Percentiles rank a stretch among this genome's conserved stretches.
These are phyloP conservation scores for Panulirus ornatus DNA, from an alignment of 1,140 invertebrate genomes.

Conservation along the genomic window DNA sequence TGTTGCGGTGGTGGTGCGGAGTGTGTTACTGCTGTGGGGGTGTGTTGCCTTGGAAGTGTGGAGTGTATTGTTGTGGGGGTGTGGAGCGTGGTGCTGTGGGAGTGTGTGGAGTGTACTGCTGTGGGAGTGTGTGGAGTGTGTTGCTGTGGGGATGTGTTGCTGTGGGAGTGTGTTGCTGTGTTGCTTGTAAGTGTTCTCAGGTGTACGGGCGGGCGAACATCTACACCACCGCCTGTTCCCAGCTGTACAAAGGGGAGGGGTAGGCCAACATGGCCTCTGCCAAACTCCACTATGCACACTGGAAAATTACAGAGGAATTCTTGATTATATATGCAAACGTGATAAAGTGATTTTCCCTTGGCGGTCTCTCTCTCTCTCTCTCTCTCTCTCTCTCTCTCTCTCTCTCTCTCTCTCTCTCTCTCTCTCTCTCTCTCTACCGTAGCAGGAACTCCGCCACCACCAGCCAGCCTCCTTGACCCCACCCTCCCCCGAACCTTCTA, in stretches of 20 bases:
- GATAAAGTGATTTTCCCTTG: background rate
- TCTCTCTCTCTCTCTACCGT: background rate
- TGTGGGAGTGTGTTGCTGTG: background rate
- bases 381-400: background rate
- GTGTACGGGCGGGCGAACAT: too few species aligned
- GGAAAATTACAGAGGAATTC: too few species aligned
- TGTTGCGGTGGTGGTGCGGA: background rate
- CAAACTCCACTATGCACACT: too few species aligned
- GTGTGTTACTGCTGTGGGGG: background rate
- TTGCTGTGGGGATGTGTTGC: background rate
- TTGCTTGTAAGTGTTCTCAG: too few species aligned
- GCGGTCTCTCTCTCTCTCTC: background rate
- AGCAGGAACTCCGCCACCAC: background rate
- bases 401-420: constrained; percentile 10
- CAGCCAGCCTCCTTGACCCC: background rate
- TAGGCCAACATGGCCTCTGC: too few species aligned
- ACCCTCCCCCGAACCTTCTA: too few species aligned
- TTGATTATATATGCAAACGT: background rate
- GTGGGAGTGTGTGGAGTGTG: background rate
- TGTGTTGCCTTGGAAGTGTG: background rate
- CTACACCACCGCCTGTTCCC: too few species aligned
- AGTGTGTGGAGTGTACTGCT: background rate
- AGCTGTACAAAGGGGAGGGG: too few species aligned
- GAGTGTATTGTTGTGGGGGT: background rate
- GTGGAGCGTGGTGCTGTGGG: background rate